A percentile compares a stretch with the other conserved stretches of the same genome.
Conservation (phyloP, 2,888 invertebrate species). For the Leptopilina myrica region DNA sequence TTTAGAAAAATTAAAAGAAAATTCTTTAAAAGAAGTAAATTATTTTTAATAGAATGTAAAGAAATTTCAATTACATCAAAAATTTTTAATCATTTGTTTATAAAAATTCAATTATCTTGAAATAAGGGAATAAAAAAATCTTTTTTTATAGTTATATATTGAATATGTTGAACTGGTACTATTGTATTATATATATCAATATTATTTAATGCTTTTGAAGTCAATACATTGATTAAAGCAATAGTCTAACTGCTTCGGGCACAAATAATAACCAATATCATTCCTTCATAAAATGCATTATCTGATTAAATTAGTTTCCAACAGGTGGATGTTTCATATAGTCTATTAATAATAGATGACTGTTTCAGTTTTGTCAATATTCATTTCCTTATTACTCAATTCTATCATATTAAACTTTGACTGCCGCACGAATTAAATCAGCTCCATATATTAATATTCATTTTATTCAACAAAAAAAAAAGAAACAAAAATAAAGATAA, state of each 20-base stretch:
- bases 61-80: no score
- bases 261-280: neutral
- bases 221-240: constrained; percentile 6
- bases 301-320: neutral
- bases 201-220: constrained; percentile 1
- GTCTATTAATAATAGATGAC: neutral
- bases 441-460: neutral
- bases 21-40: no score
- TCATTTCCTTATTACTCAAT: constrained; percentile 1
- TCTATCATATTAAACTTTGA: neutral
- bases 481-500: neutral
- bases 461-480: neutral
- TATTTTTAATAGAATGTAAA: no score
- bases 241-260: neutral
- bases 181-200: neutral
- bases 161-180: no score
- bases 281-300: constrained; percentile 6
- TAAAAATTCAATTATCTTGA: no score
- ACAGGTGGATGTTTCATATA: constrained; percentile 1
- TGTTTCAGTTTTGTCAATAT: constrained; percentile 3
- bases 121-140: no score
- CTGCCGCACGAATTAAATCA: neutral
- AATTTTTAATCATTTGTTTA: no score
- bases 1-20: no score
- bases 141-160: no score